Percentiles rank a stretch among this genome's conserved stretches.
These are phyloP conservation scores for Centroberyx gerrardi DNA, from an alignment of 2,797 vertebrate genomes.

Conservation along the genomic window DNA sequence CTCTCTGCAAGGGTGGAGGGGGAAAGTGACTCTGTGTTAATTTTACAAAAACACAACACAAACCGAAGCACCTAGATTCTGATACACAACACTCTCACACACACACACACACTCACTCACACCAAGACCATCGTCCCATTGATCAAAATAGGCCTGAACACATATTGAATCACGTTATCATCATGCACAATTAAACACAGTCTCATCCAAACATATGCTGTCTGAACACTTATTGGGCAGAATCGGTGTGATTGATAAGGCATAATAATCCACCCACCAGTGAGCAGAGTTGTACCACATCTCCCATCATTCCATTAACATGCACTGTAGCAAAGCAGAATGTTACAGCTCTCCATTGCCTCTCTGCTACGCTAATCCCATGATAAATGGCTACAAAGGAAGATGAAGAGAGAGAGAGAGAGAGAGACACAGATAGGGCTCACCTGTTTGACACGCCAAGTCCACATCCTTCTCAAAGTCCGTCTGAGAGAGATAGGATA, in stretches of 20 bases:
- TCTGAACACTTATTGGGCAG: conserved; percentile 65
- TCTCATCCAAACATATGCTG: conserved; percentile 64
- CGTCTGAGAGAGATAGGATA: conserved; percentile 90
- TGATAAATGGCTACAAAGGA: conserved; percentile 21
- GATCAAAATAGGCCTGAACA: conserved; percentile 60
- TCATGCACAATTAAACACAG: conserved; percentile 77
- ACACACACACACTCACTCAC: conserved; percentile 19
- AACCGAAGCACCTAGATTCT: conserved; percentile 23
- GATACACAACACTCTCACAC: conserved; percentile 30
- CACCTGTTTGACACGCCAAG: conserved; percentile 98
- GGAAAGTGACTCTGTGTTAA: conserved; percentile 78
- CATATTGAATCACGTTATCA: conserved; percentile 57
- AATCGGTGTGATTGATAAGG: conserved; percentile 74
- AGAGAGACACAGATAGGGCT: conserved; percentile 64
- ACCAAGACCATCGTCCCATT: conserved; percentile 33
- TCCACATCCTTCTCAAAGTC: conserved; percentile 99
- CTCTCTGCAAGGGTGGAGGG: conserved; percentile 84
- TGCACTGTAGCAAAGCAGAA: conserved; percentile 29
- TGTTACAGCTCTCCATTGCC: conserved; percentile 13
- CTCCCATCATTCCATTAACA: conserved; percentile 51
- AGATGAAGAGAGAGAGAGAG: conserved; percentile 2
- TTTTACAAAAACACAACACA: conserved; percentile 68
- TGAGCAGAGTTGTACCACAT: conserved; percentile 43
- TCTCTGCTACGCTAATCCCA: conserved; percentile 45
- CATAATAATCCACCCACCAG: conserved; percentile 57